Evolutionary conservation across 1,140 invertebrate species (phyloP).

Genomic region (Callitettix versicolor): DNA sequence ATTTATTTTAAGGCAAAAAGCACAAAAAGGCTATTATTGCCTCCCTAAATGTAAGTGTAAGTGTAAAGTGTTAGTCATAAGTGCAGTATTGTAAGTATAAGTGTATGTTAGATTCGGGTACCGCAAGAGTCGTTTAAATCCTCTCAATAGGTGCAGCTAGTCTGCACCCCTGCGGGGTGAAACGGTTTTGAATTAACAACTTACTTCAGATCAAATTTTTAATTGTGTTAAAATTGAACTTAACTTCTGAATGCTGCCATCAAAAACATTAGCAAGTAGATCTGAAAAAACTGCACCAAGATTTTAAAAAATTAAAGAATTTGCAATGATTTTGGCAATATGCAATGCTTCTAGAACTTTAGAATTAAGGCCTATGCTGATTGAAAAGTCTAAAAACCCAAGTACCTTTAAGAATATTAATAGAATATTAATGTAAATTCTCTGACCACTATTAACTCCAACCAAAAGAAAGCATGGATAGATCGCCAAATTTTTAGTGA

Average conservation of each 20-base stretch:
- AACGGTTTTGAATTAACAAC: neutral
- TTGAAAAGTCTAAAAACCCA: neutral
- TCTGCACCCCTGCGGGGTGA: too few species aligned
- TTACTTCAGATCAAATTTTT: conserved; percentile 2
- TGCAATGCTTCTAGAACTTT: neutral
- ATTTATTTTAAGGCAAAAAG: too few species aligned
- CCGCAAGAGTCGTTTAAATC: too few species aligned
- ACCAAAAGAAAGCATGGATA: neutral
- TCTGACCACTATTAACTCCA: neutral
- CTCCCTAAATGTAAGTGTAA: too few species aligned
- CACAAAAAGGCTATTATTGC: too few species aligned
- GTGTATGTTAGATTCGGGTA: too few species aligned
- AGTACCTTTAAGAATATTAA: neutral
- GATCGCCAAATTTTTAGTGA: neutral
- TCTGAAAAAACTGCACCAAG: neutral
- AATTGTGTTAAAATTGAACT: neutral
- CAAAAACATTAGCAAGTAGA: too few species aligned
- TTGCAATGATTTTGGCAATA: neutral
- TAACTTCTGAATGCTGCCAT: too few species aligned
- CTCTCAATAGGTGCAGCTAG: too few species aligned
- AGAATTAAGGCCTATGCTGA: neutral
- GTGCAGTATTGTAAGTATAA: too few species aligned
- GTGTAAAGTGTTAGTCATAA: too few species aligned
- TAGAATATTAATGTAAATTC: too few species aligned
- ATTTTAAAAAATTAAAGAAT: conserved; percentile 2